These are phyloP conservation scores for Cryptotis parvus DNA, from an alignment of 2,113 vertebrate species.

Conservation along the genomic window DNA sequence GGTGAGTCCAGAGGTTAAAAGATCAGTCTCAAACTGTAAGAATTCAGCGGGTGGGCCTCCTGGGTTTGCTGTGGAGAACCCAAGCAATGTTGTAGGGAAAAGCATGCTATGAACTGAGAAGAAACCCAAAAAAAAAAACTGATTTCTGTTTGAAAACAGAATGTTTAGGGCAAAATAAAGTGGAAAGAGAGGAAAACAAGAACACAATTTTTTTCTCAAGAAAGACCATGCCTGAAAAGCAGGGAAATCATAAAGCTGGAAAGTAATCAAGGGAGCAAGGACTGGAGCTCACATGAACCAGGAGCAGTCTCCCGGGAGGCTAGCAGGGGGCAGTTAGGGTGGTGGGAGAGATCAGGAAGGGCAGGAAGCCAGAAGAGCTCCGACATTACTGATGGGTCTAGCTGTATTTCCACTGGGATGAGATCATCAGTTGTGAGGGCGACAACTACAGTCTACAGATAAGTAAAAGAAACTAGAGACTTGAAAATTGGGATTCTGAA, in stretches of 20 bases:
- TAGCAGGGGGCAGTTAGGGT: background rate
- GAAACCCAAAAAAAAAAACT: background rate
- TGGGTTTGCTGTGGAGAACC: background rate
- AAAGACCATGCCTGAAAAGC: background rate
- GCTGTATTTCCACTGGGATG: background rate
- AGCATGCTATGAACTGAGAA: background rate
- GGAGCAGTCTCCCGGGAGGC: background rate
- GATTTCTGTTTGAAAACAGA: slow-evolving; percentile 43
- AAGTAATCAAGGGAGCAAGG: background rate
- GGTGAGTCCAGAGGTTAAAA: background rate
- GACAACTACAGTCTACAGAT: background rate
- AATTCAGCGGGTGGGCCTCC: background rate
- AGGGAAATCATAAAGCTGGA: background rate
- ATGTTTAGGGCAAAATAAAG: background rate
- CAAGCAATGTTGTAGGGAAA: background rate
- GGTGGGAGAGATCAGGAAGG: background rate
- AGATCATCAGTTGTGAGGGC: background rate
- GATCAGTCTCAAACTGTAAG: background rate
- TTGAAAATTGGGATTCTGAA: background rate
- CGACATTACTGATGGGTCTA: background rate
- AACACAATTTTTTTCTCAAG: background rate
- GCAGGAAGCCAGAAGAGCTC: background rate
- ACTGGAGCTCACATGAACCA: too few relatives aligned
- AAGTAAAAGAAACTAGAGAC: background rate
- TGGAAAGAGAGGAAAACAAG: background rate